Evolutionary conservation across 2,113 vertebrate genomes (phyloP).

Genomic region (Spea bombifrons): DNA sequence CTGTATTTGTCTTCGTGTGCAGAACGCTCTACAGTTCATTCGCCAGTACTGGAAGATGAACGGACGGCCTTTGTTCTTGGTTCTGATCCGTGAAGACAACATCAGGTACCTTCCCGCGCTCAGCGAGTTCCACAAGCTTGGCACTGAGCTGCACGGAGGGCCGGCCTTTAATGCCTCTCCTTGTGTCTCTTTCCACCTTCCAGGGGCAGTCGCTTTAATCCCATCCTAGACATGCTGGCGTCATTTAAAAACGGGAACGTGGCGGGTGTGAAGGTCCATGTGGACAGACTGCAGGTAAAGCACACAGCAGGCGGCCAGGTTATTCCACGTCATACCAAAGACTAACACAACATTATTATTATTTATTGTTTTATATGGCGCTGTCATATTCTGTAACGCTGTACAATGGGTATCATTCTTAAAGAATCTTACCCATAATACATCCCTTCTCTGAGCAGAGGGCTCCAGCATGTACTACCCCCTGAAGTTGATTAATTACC

Average conservation of each 20-base stretch:
- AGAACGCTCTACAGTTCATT: conserved; percentile 97
- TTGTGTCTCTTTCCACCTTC: conserved; percentile 44
- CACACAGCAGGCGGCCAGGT: no score
- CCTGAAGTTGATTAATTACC: no score
- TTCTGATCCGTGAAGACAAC: conserved; percentile 95
- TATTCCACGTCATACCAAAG: no score
- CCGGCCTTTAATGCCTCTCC: background rate
- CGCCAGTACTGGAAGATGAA: conserved; percentile 98
- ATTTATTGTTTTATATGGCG: no score
- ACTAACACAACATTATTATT: no score
- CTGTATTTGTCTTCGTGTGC: conserved; percentile 37
- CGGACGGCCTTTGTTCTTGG: conserved; percentile 89
- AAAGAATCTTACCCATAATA: no score
- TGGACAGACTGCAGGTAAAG: conserved; percentile 91
- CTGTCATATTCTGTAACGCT: no score
- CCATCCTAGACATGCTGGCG: conserved; percentile 93
- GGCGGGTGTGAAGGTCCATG: conserved; percentile 94
- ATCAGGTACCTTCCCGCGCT: conserved; percentile 74
- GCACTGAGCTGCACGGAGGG: background rate
- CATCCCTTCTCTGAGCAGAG: no score
- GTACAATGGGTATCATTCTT: no score
- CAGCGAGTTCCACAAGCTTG: no score
- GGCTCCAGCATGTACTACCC: no score
- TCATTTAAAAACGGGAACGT: conserved; percentile 89
- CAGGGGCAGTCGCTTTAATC: conserved; percentile 95